Evolutionary conservation across 2,888 invertebrate species (phyloP).

Genomic region (Fragum fragum): DNA sequence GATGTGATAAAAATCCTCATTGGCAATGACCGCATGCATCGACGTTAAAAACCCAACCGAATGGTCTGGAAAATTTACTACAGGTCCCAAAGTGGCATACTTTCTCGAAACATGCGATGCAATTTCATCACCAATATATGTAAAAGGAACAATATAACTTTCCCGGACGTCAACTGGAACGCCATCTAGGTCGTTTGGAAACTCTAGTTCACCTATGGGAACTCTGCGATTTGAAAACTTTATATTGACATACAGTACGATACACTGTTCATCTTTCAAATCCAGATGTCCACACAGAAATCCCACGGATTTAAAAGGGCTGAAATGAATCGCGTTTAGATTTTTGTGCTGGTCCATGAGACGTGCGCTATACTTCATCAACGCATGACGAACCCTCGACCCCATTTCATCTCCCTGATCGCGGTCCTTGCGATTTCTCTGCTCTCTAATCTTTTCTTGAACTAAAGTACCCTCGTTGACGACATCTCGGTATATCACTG

Average conservation of each 20-base stretch:
- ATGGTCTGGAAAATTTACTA: background rate
- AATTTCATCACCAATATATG: background rate
- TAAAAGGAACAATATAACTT: slow-evolving; percentile 4
- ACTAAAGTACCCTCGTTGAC: background rate
- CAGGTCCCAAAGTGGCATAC: background rate
- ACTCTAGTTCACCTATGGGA: background rate
- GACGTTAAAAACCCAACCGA: background rate
- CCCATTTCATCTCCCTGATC: background rate
- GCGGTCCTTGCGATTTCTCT: background rate
- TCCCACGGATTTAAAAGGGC: background rate
- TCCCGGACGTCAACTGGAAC: slow-evolving; percentile 7
- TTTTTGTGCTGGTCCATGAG: background rate
- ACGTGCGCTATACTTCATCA: background rate
- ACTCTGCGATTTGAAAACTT: slow-evolving; percentile 1
- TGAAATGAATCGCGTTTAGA: background rate
- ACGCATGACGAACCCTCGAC: background rate
- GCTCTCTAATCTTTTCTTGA: background rate
- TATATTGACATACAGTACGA: background rate
- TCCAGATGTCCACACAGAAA: background rate
- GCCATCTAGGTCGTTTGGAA: background rate
- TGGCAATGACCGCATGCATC: background rate
- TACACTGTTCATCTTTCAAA: background rate
- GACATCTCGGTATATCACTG: background rate
- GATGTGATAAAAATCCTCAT: background rate
- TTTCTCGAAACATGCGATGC: background rate